Percentiles rank a stretch among this genome's conserved stretches.
Conservation (phyloP, 2,113 vertebrate species). For the Rhombomys opimus region DNA sequence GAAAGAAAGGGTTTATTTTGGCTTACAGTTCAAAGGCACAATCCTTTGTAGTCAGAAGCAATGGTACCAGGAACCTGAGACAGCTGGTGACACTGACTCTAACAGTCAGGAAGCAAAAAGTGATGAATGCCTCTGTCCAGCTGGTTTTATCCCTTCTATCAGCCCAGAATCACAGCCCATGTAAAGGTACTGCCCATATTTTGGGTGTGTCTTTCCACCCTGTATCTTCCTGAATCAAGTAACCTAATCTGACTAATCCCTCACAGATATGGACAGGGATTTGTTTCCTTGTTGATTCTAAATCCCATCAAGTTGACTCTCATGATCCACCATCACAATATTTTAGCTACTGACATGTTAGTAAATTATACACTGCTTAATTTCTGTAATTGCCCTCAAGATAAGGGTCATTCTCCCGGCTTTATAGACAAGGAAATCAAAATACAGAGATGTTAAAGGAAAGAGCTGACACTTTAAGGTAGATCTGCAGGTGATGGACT, state of each 20-base stretch:
- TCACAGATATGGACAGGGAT: too few relatives aligned
- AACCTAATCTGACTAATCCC: neutral
- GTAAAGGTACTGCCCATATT: too few relatives aligned
- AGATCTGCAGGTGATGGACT: neutral
- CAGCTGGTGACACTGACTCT: too few relatives aligned
- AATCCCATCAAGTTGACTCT: neutral
- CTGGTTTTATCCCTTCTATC: neutral
- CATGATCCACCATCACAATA: neutral
- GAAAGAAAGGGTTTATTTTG: neutral
- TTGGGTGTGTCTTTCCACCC: neutral
- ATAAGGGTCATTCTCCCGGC: neutral
- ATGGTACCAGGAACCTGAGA: too few relatives aligned
- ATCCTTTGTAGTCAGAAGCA: too few relatives aligned
- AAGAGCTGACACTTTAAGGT: neutral
- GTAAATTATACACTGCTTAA: neutral
- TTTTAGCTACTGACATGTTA: neutral
- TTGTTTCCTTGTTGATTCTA: neutral
- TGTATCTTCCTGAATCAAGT: neutral
- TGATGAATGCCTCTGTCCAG: neutral
- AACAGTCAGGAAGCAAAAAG: neutral
- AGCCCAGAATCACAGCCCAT: neutral
- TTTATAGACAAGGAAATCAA: neutral
- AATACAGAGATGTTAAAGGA: neutral
- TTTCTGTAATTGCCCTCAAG: neutral
- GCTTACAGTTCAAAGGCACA: neutral